phyloP scores from a whole-genome alignment of 2,888 invertebrate species.

The Eupithecia centaureata region DNA sequence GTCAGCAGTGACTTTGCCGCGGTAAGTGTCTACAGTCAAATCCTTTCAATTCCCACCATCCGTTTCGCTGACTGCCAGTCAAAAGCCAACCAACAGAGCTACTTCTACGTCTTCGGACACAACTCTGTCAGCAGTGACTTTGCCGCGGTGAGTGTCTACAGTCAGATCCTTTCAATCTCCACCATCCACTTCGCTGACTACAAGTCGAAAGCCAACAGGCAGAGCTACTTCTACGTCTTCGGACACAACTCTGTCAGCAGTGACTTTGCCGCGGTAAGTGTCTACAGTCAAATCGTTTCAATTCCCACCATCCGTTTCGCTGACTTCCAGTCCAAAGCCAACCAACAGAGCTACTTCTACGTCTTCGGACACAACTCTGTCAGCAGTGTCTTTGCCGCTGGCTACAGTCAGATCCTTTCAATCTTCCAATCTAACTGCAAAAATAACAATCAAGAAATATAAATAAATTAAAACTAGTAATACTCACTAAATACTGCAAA shows the following conservation, averaged over 20 bases:
- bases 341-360: too few relatives aligned
- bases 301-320: neutral
- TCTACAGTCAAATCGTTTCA: neutral
- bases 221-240: conserved; percentile 95
- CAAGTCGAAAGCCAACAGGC: conserved; percentile 89
- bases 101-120: conserved; percentile 95
- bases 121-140: conserved; percentile 91
- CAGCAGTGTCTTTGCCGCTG: too few relatives aligned
- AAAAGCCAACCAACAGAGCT: conserved; percentile 89
- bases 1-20: conserved; percentile 90
- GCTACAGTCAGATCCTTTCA: too few relatives aligned
- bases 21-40: conserved; percentile 76
- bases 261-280: conserved; percentile 88
- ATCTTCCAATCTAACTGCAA: too few relatives aligned
- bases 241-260: conserved; percentile 92
- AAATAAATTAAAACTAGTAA: too few relatives aligned
- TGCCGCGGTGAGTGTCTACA: conserved; percentile 84
- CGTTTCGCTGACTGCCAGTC: conserved; percentile 91
- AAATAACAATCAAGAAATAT: too few relatives aligned
- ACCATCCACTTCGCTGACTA: conserved; percentile 89
- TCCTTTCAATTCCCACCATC: conserved; percentile 83
- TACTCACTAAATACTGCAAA: too few relatives aligned
- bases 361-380: too few relatives aligned
- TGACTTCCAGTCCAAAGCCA: too few relatives aligned
- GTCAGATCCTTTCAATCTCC: conserved; percentile 71